Evolutionary conservation across 2,888 invertebrate species (phyloP), one percentile per base, ranked within the genome.

Genomic region (Atrina japonica): DNA sequence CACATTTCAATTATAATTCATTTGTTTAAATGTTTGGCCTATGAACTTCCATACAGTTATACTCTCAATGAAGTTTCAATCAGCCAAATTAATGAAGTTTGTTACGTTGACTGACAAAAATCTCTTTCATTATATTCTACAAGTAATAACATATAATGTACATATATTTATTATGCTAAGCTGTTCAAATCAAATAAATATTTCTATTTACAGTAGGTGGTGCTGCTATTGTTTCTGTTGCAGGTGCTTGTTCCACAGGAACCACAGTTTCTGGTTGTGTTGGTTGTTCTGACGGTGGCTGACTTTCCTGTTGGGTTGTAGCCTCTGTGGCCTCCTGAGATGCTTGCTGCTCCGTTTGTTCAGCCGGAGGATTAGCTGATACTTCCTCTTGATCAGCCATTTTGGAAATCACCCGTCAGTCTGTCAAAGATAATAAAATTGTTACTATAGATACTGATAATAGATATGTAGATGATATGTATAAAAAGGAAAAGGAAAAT

Each of bases 331-430:
- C 49, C 14, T 66, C 66, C 11, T 63, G 56, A 16, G 63, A 43
- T 18, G 61, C 63, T 47, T 58, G 25, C 50, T 61, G 66, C 53
- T 71, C 68, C 25, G 60, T 21, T 18, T 47, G 23, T 41, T 64
- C 52, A 14, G 50, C 52, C 41, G 41, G 50, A 64, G 29, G 40
- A 41, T 35, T 52, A 18, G 50, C 63, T 52, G 63, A 23, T 25
- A 41, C 52, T 9, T 64, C 35, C 52, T 50, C 77, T 49, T 74
- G 70, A 60, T 71, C 72, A 60, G 74, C 77, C 73, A 73, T 75
- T 27, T 45, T 53, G 40, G 60, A 35, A 35, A 35, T 35, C 35
- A 35, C 5, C 11, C 35, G 5, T 35, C n/a, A n/a, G n/a, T n/a
- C n/a, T n/a, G n/a, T n/a, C n/a, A n/a, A n/a, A n/a, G n/a, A n/a